These are phyloP conservation scores for Ophraella communa DNA, from an alignment of 2,888 invertebrate species.

Conservation along the genomic window DNA sequence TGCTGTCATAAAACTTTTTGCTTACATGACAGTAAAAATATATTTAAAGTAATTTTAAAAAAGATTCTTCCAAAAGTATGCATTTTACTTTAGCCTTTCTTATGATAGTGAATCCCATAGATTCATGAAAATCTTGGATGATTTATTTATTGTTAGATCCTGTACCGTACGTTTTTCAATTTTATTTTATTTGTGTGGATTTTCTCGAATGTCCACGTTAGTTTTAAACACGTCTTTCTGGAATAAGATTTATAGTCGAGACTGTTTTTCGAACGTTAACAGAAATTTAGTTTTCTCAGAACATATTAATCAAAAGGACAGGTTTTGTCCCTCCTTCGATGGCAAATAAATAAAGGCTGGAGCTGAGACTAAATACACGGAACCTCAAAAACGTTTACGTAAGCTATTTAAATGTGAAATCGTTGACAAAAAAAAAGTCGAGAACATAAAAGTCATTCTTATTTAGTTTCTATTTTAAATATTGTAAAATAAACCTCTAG, in stretches of 20 bases:
- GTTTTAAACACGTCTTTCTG: conserved; percentile 1
- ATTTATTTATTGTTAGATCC: background rate
- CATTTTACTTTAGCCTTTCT: too few relatives aligned
- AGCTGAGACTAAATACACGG: background rate
- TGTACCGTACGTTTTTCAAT: background rate
- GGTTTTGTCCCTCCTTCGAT: conserved; percentile 28
- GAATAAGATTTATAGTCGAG: conserved; percentile 8
- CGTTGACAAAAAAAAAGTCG: background rate
- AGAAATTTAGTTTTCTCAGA: conserved; percentile 25
- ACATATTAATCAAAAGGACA: conserved; percentile 34
- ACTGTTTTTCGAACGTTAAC: conserved; percentile 6
- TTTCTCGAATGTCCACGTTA: conserved; percentile 5
- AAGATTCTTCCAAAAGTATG: too few relatives aligned
- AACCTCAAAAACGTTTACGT: conserved; percentile 1
- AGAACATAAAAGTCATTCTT: background rate
- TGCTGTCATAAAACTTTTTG: too few relatives aligned
- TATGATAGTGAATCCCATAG: too few relatives aligned
- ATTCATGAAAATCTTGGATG: background rate
- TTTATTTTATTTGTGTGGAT: background rate
- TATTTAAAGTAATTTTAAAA: too few relatives aligned
- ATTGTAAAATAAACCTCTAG: too few relatives aligned
- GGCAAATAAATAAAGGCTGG: conserved; percentile 20
- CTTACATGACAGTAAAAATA: too few relatives aligned
- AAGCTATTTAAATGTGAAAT: background rate
- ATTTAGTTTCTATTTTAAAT: background rate